A percentile compares a stretch with the other conserved stretches of the same genome.
phyloP scores from a whole-genome alignment of 2,797 vertebrate species.

The Karalla daura region DNA sequence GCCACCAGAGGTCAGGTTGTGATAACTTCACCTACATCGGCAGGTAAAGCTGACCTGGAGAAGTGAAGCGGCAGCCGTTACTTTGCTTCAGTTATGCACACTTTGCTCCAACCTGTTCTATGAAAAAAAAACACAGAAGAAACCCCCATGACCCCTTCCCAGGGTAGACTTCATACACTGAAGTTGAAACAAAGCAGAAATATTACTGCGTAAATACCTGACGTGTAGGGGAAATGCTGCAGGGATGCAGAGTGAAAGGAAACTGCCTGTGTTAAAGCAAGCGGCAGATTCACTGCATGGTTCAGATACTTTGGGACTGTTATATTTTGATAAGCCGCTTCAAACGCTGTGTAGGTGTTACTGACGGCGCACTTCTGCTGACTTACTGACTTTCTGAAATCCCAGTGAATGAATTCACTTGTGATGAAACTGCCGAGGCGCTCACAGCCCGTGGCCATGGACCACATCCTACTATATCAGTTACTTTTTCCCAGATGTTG shows the following conservation, averaged over 20 bases:
- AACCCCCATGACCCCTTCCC: neutral
- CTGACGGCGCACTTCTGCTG: conserved; percentile 22
- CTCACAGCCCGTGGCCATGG: conserved; percentile 2
- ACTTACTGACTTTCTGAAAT: conserved; percentile 8
- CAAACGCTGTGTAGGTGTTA: conserved; percentile 9
- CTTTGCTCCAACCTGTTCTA: neutral
- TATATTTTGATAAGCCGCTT: conserved; percentile 19
- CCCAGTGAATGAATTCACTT: conserved; percentile 22
- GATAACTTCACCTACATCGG: neutral
- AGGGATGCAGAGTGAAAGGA: neutral
- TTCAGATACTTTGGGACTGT: neutral
- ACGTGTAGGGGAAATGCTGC: neutral
- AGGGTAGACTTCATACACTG: neutral
- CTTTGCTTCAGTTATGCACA: neutral
- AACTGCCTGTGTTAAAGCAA: conserved; percentile 3
- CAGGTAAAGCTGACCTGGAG: neutral
- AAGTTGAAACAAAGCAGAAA: neutral
- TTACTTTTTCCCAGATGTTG: neutral
- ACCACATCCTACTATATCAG: conserved; percentile 1
- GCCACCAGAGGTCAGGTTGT: neutral
- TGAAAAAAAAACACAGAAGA: neutral
- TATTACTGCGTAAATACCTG: neutral
- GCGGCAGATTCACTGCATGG: neutral
- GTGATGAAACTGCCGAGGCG: conserved; percentile 10
- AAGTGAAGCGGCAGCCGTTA: neutral